Base-by-base conservation (phyloP, 2,888 invertebrate genomes). In the Drosophila kuntzei region DNA sequence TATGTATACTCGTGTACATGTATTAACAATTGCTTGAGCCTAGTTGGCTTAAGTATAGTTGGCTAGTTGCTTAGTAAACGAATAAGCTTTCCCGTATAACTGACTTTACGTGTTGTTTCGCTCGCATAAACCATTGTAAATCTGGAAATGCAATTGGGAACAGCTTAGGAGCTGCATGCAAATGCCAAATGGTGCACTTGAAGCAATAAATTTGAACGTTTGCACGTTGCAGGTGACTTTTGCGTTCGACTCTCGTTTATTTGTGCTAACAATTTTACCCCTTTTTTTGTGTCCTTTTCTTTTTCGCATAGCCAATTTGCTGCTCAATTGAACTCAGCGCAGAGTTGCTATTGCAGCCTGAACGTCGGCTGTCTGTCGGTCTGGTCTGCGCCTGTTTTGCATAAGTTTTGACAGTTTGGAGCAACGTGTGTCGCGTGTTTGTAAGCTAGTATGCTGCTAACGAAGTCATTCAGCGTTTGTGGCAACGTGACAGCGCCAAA, bases 401-500 rank as follows among this genome's bases (percentile, higher is more conserved):
- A 86, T 86, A 89, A 89, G 89, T 89, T 89, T 85, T 86, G 90
- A 88, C 90, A 78, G 80, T 64, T 63, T 75, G 41, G 16, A 36
- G 59, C 62, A 55, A 49, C 49, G 44, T 75, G 37, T 46, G 55
- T 57, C 16, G 79, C 46, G 46, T 59, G 50, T 43, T 49, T 49
- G 75, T 53, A 61, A 59, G 61, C 51, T 53, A n/a, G 68, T 27
- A 44, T 50, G 75, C 59, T 62, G 60, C 82, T 83, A 83, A 83
- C 89, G 89, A 89, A 83, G 89, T 87, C 89, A 89, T 87, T 84
- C 89, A 87, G 65, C 62, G 78, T 77, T 67, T 61, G 78, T 57
- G 61, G 61, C 75, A 80, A 71, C 81, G 74, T 81, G 79, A 76
- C 83, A 64, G 50, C 20, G 27, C 51, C 46, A 32, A 29, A 53